Evolutionary conservation across 2,888 invertebrate species (phyloP).

Genomic region (Pheosia gnoma): DNA sequence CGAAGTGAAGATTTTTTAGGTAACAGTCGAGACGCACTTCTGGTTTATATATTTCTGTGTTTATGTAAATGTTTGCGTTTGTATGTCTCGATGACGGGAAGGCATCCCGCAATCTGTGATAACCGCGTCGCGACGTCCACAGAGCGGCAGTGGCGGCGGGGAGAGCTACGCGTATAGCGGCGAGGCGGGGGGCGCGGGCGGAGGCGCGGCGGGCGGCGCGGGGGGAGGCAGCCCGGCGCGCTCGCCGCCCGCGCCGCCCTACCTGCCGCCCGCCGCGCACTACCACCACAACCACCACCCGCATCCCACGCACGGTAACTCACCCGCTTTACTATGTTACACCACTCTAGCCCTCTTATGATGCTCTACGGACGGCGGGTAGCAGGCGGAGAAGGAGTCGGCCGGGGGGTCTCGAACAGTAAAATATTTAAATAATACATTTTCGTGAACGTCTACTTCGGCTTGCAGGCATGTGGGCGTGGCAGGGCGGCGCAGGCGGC

Average conservation of each 20-base stretch:
- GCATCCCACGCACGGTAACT: constrained; percentile 56
- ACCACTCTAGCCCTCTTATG: background rate
- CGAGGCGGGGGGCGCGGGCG: constrained; percentile 61
- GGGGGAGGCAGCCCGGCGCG: constrained; percentile 89
- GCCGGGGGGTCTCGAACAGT: background rate
- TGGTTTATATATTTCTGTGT: too few relatives aligned
- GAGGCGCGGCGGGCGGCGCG: constrained; percentile 35
- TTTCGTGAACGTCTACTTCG: background rate
- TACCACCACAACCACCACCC: constrained; percentile 71
- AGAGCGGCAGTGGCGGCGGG: constrained; percentile 72
- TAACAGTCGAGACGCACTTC: too few relatives aligned
- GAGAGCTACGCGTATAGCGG: constrained; percentile 75
- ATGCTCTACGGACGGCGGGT: too few relatives aligned
- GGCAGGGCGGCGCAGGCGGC: constrained; percentile 84
- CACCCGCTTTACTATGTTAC: background rate
- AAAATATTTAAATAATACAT: background rate
- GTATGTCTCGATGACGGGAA: too few relatives aligned
- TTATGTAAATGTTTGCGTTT: too few relatives aligned
- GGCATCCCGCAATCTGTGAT: too few relatives aligned
- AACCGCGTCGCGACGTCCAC: background rate
- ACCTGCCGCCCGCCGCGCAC: constrained; percentile 75
- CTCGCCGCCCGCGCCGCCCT: constrained; percentile 87
- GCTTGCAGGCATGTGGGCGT: constrained; percentile 89
- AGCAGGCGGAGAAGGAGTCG: too few relatives aligned
- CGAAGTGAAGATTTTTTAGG: too few relatives aligned